A percentile compares a stretch with the other conserved stretches of the same genome.
phyloP scores from a whole-genome alignment of 2,797 vertebrate genomes.

The Hyperoplus lanceolatus region DNA sequence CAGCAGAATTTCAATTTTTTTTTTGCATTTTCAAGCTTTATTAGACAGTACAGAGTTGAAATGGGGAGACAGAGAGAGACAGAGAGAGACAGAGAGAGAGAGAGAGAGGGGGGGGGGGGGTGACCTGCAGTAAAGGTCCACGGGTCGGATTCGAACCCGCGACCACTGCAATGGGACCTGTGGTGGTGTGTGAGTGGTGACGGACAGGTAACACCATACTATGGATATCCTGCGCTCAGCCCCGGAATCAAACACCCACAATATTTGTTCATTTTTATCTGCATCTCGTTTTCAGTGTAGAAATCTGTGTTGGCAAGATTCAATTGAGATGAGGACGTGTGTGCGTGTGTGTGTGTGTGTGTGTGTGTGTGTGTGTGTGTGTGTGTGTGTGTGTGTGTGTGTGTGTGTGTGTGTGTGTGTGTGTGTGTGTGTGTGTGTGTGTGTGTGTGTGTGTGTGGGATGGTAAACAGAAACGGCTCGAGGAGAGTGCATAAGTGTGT shows the following conservation, averaged over 20 bases:
- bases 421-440: slow-evolving; percentile 50
- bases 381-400: slow-evolving; percentile 53
- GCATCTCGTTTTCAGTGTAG: slow-evolving; percentile 60
- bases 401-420: slow-evolving; percentile 55
- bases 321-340: too few species aligned
- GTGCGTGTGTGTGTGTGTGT: slow-evolving; percentile 23
- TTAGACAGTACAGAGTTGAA: too few species aligned
- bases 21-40: too few species aligned
- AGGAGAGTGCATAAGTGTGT: slow-evolving; percentile 69
- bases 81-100: too few species aligned
- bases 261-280: slow-evolving; percentile 67
- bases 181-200: slow-evolving; percentile 52
- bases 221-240: slow-evolving; percentile 58
- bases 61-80: too few species aligned
- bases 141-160: too few species aligned
- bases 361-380: slow-evolving; percentile 52
- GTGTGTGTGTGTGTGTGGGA: slow-evolving; percentile 56
- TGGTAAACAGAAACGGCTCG: slow-evolving; percentile 61
- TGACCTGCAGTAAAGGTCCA: too few species aligned
- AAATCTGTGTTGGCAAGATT: slow-evolving; percentile 71
- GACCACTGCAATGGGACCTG: too few species aligned
- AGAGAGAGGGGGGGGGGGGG: too few species aligned
- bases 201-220: slow-evolving; percentile 61
- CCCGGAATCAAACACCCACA: slow-evolving; percentile 56
- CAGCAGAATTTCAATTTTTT: slow-evolving; percentile 44